These are phyloP conservation scores for Teleiodes luculella DNA, from an alignment of 2,888 invertebrate species.

Conservation along the genomic window DNA sequence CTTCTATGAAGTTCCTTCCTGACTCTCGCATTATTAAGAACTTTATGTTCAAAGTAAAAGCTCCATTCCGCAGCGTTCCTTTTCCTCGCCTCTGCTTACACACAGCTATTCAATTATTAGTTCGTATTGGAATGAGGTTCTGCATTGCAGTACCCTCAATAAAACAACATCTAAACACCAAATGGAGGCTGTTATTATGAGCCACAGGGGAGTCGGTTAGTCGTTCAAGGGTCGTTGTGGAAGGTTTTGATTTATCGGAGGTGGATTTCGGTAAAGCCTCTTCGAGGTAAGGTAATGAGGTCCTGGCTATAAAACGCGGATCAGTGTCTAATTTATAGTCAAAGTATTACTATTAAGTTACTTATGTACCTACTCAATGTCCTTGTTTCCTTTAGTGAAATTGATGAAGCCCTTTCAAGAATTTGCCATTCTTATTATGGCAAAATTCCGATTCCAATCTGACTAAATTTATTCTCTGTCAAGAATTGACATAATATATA, in stretches of 20 bases:
- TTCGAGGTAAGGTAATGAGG: neutral
- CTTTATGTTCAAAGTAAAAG: too few species aligned
- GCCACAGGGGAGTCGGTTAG: neutral
- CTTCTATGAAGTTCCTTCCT: neutral
- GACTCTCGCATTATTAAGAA: neutral
- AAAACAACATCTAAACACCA: neutral
- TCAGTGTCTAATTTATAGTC: neutral
- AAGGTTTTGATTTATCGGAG: slow-evolving; percentile 2
- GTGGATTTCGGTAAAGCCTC: neutral
- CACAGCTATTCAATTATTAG: slow-evolving; percentile 2
- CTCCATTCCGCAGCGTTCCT: neutral
- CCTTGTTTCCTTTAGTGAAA: too few species aligned
- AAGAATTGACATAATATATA: too few species aligned
- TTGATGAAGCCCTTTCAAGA: too few species aligned
- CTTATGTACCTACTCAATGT: too few species aligned
- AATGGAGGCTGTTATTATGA: neutral
- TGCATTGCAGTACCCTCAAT: neutral
- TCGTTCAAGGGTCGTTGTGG: neutral
- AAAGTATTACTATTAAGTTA: too few species aligned
- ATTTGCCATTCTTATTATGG: too few species aligned
- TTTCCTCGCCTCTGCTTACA: neutral
- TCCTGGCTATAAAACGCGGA: neutral
- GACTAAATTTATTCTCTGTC: too few species aligned
- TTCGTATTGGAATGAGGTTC: neutral
- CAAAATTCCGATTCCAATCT: too few species aligned